Base-by-base conservation (phyloP, 1,140 invertebrate genomes). In the Macrobrachium rosenbergii region DNA sequence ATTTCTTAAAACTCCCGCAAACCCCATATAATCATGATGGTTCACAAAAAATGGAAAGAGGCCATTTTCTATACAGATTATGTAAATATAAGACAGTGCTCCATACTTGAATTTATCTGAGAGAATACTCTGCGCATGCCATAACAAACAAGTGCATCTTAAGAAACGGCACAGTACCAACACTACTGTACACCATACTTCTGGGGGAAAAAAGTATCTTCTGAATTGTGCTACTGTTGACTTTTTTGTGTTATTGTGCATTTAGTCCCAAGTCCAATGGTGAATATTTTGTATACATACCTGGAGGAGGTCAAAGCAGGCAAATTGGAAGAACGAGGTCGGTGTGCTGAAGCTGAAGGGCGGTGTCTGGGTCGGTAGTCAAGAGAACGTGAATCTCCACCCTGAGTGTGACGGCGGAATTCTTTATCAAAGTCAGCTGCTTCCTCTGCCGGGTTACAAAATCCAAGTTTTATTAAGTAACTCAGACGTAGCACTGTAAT, bases 391-490 rank as follows among this genome's bases (percentile, higher is more conserved):
- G 21, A 23, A 72, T 37, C n/a, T 12, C 37, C 59, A 12, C 73
- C 58, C 59, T 84, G 82, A n/a, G 82, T 77, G 16, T 59, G 82
- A 21, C 62, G 82, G 12, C 82, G 82, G 52, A 84, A 84, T 58
- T 84, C 82, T 21, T 77, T 19, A 58, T 84, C 82, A 52, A 84
- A 84, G 21, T 77, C 58, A 0, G 28, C 58, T 16, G 82, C 82
- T 59, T 84, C 82, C 37, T 84, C 82, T 84, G 73, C 45, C 6
- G n/a, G 28, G 21, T 28, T 23, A 17, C 8, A 75, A 37, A 37
- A 37, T 2, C 28, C 8, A 12, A 73, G 6, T 75, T 52, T 52
- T 80, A 80, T 2, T 16, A 12, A 63, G 7, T 37, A 17, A 37
- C 21, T 63, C 7, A 52, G 12, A 52, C 7, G 12, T 52, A 52